phyloP scores from a whole-genome alignment of 2,113 vertebrate genomes.

The Oreocharis arfaki region DNA sequence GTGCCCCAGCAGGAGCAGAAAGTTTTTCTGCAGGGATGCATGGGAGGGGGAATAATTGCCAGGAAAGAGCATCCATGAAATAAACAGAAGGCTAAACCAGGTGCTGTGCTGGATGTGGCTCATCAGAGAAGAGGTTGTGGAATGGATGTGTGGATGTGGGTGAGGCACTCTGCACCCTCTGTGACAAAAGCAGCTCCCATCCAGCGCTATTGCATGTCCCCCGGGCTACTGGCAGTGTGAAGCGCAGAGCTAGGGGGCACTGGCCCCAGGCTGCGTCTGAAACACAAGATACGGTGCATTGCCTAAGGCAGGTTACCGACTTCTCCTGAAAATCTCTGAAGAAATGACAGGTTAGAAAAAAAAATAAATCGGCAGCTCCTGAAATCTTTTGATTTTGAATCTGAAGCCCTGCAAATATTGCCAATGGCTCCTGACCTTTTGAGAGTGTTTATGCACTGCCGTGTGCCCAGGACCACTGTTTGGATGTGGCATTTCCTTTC shows the following conservation, averaged over 20 bases:
- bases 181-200: not conserved
- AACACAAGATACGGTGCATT: rapidly evolving
- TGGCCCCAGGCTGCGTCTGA: not conserved
- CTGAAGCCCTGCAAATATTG: not conserved
- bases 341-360: not conserved
- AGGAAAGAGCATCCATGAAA: not conserved
- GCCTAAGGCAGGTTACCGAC: not conserved
- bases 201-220: rapidly evolving
- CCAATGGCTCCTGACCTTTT: not conserved
- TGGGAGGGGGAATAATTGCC: not conserved
- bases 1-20: not conserved
- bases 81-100: not conserved
- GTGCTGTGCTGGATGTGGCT: not conserved
- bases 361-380: not conserved
- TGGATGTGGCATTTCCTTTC: not conserved
- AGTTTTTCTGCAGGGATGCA: not conserved
- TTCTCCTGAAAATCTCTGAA: not conserved
- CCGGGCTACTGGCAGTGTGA: rapidly evolving
- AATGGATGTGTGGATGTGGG: not conserved
- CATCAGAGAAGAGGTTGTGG: not conserved
- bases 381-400: not conserved
- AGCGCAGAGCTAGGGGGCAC: not conserved
- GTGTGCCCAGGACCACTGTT: not conserved
- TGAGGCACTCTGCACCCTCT: not conserved
- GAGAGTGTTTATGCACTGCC: not conserved